Base-by-base conservation (phyloP, 2,888 invertebrate genomes). In the Myathropa florea region DNA sequence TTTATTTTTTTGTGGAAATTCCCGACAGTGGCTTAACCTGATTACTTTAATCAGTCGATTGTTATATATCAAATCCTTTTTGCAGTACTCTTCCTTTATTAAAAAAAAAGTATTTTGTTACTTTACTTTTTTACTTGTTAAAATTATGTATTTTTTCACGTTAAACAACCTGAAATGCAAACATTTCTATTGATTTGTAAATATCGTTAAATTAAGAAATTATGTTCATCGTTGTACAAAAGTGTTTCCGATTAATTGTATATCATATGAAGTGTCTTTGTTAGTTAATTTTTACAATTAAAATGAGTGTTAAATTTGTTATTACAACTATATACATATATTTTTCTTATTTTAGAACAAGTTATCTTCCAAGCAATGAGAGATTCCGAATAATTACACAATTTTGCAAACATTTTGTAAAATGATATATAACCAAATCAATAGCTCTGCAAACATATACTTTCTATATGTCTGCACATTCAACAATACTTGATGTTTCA, bases 281-380 rank as follows among this genome's bases (percentile, higher is more conserved):
- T 79, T 79, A 79, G 70, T 70, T 71, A 46, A 21, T 67, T 73
- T 71, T 64, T 65, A 65, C 33, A 60, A 78, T 60, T 23, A 70
- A 68, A n/a, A 28, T 73, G 9, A 77, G 59, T 68, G 70, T 84
- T 80, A 80, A 84, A 84, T 80, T 80, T 84, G 64, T 55, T 72
- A 80, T 67, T 73, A 81, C 55, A 70, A 73, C 12, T 77, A 81
- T 85, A 81, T 61, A 79, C 59, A 81, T 64, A 68, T 81, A 76
- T 85, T 81, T 85, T 73, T 85, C 60, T 86, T 71, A 83, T 86
- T 86, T 78, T 83, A 83, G 79, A 75, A 26, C 53, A 81, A 63
- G 63, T 64, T 72, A 63, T 79, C 78, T 78, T 86, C 78, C 73
- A 73, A 79, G 75, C 79, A 79, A 86, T 83, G 82, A 78, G 86